phyloP scores from a whole-genome alignment of 1,140 invertebrate genomes.

The Leptinotarsa texana region DNA sequence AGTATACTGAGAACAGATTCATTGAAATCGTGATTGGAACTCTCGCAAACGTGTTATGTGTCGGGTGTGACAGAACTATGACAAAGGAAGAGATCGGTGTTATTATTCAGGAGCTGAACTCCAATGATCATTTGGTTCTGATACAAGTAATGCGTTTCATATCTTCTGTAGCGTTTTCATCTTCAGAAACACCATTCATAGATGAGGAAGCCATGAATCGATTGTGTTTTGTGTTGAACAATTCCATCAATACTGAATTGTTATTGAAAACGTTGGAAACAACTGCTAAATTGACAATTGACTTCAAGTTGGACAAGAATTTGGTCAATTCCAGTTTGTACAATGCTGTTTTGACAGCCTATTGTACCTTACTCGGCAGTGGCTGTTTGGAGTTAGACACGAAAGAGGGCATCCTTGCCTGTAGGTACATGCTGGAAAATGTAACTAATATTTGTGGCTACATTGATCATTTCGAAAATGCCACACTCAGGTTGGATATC shows the following conservation, averaged over 20 bases:
- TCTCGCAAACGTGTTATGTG: constrained; percentile 72
- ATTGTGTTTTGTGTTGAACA: constrained; percentile 67
- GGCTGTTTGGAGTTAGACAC: constrained; percentile 35
- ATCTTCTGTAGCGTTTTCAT: constrained; percentile 55
- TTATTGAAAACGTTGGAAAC: constrained; percentile 58
- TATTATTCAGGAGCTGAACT: constrained; percentile 62
- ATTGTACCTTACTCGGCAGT: constrained; percentile 26
- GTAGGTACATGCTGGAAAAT: constrained; percentile 39
- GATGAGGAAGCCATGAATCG: constrained; percentile 59
- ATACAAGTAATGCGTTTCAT: constrained; percentile 70
- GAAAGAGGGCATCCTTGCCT: constrained; percentile 28
- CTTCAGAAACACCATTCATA: constrained; percentile 56
- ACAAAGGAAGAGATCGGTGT: constrained; percentile 42
- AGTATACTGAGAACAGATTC: constrained; percentile 61
- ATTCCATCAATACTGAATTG: constrained; percentile 68
- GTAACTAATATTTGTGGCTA: constrained; percentile 42
- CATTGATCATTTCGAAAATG: constrained; percentile 35
- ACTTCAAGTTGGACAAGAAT: constrained; percentile 41
- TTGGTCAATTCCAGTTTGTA: constrained; percentile 33
- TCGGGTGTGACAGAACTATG: constrained; percentile 53
- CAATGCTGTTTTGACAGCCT: constrained; percentile 32
- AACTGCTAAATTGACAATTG: constrained; percentile 43
- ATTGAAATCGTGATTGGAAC: constrained; percentile 76
- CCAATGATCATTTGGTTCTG: constrained; percentile 66
- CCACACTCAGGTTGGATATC: constrained; percentile 18